Evolutionary conservation across 2,888 invertebrate genomes (phyloP).

Genomic region (Synanthedon formicaeformis): DNA sequence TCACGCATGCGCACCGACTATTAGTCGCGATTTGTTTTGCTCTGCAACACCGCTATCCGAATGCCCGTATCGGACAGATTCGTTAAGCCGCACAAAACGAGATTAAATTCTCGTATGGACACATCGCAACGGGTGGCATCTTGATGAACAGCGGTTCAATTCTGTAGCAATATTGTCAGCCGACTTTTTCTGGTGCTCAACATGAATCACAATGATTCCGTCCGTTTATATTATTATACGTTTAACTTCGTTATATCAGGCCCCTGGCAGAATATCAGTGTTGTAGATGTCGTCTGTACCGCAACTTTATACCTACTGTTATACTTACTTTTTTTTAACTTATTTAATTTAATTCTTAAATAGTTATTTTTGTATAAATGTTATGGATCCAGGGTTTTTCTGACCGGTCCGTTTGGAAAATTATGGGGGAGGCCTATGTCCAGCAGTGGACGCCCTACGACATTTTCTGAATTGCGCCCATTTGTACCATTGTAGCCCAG

Average conservation of each 20-base stretch:
- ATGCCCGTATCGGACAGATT: conserved; percentile 14
- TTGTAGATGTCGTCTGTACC: too few relatives aligned
- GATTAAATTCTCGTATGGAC: conserved; percentile 50
- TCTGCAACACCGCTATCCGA: conserved; percentile 22
- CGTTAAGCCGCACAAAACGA: conserved; percentile 52
- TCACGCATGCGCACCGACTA: conserved; percentile 49
- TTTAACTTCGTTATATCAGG: too few relatives aligned
- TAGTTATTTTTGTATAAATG: neutral
- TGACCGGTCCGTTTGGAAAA: too few relatives aligned
- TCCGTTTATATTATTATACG: too few relatives aligned
- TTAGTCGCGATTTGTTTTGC: conserved; percentile 50
- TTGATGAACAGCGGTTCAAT: conserved; percentile 33
- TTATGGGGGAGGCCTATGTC: too few relatives aligned
- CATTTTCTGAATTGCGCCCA: too few relatives aligned
- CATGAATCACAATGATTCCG: conserved; percentile 26
- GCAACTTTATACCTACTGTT: neutral
- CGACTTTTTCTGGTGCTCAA: conserved; percentile 32
- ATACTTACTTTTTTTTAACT: neutral
- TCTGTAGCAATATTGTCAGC: conserved; percentile 32
- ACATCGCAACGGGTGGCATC: conserved; percentile 40
- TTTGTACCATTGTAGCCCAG: too few relatives aligned
- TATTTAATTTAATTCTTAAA: neutral
- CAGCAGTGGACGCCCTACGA: too few relatives aligned
- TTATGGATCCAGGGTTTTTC: too few relatives aligned
- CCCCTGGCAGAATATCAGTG: too few relatives aligned